Evolutionary conservation across 2,113 vertebrate species (phyloP), one percentile per base, ranked within the genome.

Genomic region (Holacanthus passer): DNA sequence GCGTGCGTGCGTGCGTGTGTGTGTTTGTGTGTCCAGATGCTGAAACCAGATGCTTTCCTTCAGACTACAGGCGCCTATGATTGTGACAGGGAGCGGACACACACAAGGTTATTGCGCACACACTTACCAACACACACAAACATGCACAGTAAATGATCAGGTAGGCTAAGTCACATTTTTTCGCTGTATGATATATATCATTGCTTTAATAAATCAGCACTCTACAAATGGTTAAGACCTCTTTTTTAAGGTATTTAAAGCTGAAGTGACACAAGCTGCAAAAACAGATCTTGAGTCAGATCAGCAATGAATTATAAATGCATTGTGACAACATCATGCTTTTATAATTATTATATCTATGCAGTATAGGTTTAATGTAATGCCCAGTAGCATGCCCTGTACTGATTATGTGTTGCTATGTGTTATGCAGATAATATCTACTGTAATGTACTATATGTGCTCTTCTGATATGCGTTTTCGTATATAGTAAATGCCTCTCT

Each of bases 41-140:
- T 91, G 92, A 89, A 92, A 93, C 87, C 89, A 90, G 89, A 92
- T 91, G 89, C 91, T 90, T 86, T 87, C 67, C 86, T 87, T 91
- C 88, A 92, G 87, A 87, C 83, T 87, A 73, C 70, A 89, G 88
- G 89, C 82, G 89, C 87, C 89, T 92, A 2, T 60, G 92, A 89
- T 91, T 85, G 91, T 88, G 89, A 92, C 92, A 92, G 85, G 83
- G 85, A 82, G 77, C 66, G 69, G 80, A 89, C 86, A 75, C 73
- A 72, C 31, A 71, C 79, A 92, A 90, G 88, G 89, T 92, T 92
- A 90, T 90, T 77, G 11, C 62, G 50, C 70, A 82, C 55, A 82
- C 35, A 47, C 58, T 29, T 47, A 53, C 69, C 31, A 19, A 60
- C 19, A 65, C 32, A 41, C 56, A 70, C 64, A 74, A 59, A 74